Base-by-base conservation (phyloP, 2,888 invertebrate genomes). In the Erannis defoliaria region DNA sequence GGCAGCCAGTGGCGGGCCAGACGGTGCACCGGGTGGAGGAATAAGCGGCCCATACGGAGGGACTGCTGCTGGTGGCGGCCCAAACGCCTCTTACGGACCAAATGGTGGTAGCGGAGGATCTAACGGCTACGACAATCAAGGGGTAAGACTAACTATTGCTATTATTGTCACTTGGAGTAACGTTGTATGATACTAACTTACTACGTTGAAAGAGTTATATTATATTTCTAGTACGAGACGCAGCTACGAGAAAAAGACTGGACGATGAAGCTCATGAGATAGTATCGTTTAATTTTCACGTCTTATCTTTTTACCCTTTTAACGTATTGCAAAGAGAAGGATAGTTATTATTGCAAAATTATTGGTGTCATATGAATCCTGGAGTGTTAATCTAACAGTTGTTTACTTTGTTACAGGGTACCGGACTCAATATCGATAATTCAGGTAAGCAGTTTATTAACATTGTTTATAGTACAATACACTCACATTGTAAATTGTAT, bases 81-180 rank as follows among this genome's bases (percentile, higher is more conserved):
- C 46, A n/a, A 45, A 49, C 33, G 51, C 26, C 26, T 26, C 26
- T 26, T 26, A 26, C n/a, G 42, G 42, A 21, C 42, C 42, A 12
- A 21, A 42, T 12, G 40, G 51, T 1, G 49, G 29, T 10, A 26
- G n/a, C 23, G 43, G 14, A 23, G 43, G 16, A 1, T n/a, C 45
- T 10, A 5, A 29, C 21, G 29, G 45, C 46, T 56, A 60, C 37
- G 61, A 72, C 49, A 70, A 68, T 54, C 70, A 77, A 67, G 71
- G 71, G 71, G 82, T 82, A 74, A 77, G 75, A 67, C 38, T 16
- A 16, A 5, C 8, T 16, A 16, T 14, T 12, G 5, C 9, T 31
- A 10, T 31, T 31, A 31, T 31, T 31, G 9, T 31, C 3, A 31
- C 31, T 26, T 26, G 26, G 8, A 8, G 4, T 26, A 26, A 26